Evolutionary conservation across 2,113 vertebrate genomes (phyloP), one percentile per base, ranked within the genome.

Genomic region (Microcebus tavaratra): DNA sequence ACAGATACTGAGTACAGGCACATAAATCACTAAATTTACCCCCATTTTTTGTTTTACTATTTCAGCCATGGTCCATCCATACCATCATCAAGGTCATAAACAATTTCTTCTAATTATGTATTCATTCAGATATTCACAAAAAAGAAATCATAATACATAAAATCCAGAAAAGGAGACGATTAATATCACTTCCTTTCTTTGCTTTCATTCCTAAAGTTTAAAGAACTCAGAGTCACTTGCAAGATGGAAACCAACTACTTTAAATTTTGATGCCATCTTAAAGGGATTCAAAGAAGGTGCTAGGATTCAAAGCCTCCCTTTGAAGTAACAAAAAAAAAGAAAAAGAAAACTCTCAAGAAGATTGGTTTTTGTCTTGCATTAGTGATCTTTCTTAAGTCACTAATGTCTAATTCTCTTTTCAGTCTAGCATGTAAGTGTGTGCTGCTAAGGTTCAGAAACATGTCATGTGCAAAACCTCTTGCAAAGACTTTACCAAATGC

Each of bases 371-470:
- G 31, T 93, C 87, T 92, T 97, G 84, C 85, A 88, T 91, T 95
- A 93, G 76, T 92, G 92, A 97, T 94, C 75, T 97, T 96, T 94
- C 88, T 90, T 78, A 80, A 97, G 90, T 95, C 75, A 92, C 80
- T 82, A 88, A 90, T 45, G 59, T 78, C 85, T 93, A 90, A 90
- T 90, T 97, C 68, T 95, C 90, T 96, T 95, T 95, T 63, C 84
- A 80, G 34, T 84, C 70, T 90, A 39, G 36, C 59, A 76, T 31
- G 8, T 76, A 82, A 57, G 18, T 85, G 23, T 72, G 18, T 42
- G 17, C 65, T 95, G 23, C 9, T 14, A 25, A 78, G 29, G n/a
- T 36, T 97, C 78, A 79, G 36, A 94, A 84, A 23, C 29, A 61
- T 21, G 14, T 57, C 59, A 80, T 55, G 13, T 63, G 42, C 45